Evolutionary conservation across 2,113 vertebrate species (phyloP).

Genomic region (Marmota flaviventris): DNA sequence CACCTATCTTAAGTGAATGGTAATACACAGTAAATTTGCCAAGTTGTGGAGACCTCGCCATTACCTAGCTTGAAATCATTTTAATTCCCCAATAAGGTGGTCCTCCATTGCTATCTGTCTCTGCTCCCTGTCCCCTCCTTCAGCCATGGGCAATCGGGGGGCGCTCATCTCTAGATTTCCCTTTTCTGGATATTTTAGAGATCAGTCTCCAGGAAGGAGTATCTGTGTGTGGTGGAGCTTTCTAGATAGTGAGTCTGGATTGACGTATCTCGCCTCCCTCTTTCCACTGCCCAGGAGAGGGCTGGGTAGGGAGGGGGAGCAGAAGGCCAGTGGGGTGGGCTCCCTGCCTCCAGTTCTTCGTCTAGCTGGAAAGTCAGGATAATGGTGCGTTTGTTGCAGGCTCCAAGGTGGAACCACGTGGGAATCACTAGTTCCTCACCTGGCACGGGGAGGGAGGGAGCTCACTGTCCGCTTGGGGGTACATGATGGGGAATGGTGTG

Average conservation of each 20-base stretch:
- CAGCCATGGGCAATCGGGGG: background rate
- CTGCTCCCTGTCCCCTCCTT: background rate
- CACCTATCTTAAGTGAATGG: background rate
- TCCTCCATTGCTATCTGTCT: background rate
- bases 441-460: background rate
- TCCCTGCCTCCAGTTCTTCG: background rate
- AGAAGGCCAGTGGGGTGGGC: too few relatives aligned
- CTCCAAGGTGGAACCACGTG: background rate
- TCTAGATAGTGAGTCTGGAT: rapidly evolving
- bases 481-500: rapidly evolving
- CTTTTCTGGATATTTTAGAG: background rate
- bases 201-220: background rate
- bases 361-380: background rate
- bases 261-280: too few relatives aligned
- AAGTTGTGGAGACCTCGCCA: background rate
- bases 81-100: background rate
- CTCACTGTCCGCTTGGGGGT: rapidly evolving
- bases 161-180: background rate
- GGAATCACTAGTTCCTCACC: background rate
- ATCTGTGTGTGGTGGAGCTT: background rate
- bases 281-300: background rate
- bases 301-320: too few relatives aligned
- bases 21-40: background rate
- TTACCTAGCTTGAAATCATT: background rate
- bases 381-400: rapidly evolving